These are phyloP conservation scores for Fulica atra DNA, from an alignment of 2,113 vertebrate genomes.

Conservation along the genomic window DNA sequence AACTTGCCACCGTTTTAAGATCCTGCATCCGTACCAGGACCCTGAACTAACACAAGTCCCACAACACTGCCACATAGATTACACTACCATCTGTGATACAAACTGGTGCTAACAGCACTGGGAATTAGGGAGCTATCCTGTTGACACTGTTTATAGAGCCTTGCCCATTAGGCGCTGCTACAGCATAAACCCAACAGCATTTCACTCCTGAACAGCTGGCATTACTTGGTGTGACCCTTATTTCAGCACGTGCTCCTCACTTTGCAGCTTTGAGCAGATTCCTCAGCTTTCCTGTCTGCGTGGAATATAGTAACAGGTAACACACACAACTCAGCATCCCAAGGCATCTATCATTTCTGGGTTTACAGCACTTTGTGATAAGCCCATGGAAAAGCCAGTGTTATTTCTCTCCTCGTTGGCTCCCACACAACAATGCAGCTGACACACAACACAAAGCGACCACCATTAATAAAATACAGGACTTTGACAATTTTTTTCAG, in stretches of 20 bases:
- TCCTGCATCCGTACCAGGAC: neutral
- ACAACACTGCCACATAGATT: neutral
- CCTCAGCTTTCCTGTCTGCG: neutral
- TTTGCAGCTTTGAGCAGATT: neutral
- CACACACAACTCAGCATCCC: accelerated
- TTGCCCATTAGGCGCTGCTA: neutral
- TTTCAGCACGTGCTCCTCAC: neutral
- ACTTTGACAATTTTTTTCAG: neutral
- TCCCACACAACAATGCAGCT: neutral
- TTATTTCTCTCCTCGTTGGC: neutral
- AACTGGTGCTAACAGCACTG: neutral
- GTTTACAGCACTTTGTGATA: neutral
- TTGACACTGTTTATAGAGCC: neutral
- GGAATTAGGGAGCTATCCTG: neutral
- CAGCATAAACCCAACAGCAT: neutral
- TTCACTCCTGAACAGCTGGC: neutral
- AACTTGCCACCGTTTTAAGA: neutral
- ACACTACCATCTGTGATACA: neutral
- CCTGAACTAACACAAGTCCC: neutral
- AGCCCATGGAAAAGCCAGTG: neutral
- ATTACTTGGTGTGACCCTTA: neutral
- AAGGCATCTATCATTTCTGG: neutral
- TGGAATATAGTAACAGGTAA: neutral
- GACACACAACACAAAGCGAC: neutral
- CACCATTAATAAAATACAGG: accelerated